Base-by-base conservation (phyloP, 2,113 vertebrate species). In the Hucho hucho region DNA sequence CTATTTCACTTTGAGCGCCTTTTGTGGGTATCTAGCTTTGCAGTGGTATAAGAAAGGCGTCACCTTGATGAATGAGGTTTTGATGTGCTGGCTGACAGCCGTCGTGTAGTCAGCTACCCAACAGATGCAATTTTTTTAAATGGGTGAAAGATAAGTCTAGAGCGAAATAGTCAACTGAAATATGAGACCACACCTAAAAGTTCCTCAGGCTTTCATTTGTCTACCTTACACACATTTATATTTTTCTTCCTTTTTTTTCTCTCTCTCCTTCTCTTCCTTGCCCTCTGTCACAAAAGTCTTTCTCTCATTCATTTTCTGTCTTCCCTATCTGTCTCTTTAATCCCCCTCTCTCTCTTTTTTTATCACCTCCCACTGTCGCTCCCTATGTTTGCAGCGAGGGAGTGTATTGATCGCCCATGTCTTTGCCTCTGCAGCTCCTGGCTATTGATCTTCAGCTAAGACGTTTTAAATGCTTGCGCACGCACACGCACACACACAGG, bases 331-430 rank as follows among this genome's bases (percentile, higher is more conserved):
- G 77, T 82, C 84, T 80, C 46, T 86, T 84, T 78, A 85, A 87
- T 89, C 90, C 88, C 80, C 69, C 69, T 65, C 70, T 59, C 73
- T 59, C 69, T 78, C 78, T 81, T 64, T 82, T 90, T 76, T 77
- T 84, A 87, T 92, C 89, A 82, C 79, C 79, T 87, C 72, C 59
- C 84, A 76, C 78, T 83, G 79, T 85, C 80, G 85, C 78, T 88
- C 84, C n/a, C n/a, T n/a, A n/a, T 86, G 87, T 91, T 91, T 91
- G 88, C 88, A 86, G 88, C 81, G 84, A 76, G 84, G 82, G 84
- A 76, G 83, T 83, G 76, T 93, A 94, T 94, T 92, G 93, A 93
- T 94, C 82, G 89, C 87, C 89, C 84, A 87, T 92, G 92, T 92
- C 91, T 93, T 91, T 92, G 87, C 89, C 87, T 92, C 89, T 91